Evolutionary conservation across 2,113 vertebrate genomes (phyloP), one percentile per base, ranked within the genome.

Genomic region (Pao palembangensis): DNA sequence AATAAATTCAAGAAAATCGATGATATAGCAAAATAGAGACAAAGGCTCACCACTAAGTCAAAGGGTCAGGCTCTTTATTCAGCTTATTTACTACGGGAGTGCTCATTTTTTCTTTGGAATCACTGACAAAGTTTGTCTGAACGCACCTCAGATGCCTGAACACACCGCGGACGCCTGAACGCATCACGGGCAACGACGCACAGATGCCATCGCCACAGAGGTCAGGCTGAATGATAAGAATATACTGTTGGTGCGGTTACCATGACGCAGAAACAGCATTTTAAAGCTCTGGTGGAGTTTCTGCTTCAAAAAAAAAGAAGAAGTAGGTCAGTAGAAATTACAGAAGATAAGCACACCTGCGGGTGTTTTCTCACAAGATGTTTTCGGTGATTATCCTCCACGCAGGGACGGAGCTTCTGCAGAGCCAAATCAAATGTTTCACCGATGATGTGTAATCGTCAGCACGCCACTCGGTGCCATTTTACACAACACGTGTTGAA

Each of bases 311-410:
- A 51, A 14, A 46, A n/a, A 28, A 41, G 15, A 34, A 4, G 54
- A 82, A 76, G 58, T 78, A 75, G 76, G 51, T 82, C 74, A 82
- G 49, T 59, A 14, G 50, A 78, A 74, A 78, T 68, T 15, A 58
- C 31, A 7, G 47, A 65, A 73, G 64, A 17, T 25, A 23, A 21
- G 21, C 44, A 41, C 54, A 76, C 76, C 73, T 82, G 74, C 67
- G 64, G 52, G 63, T 61, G n/a, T 12, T 43, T 47, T 31, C 25
- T 61, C 59, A 76, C 65, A 78, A 58, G 60, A 74, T n/a, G n/a
- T n/a, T 64, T 69, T 75, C 71, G 66, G 55, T 69, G 66, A 71
- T 69, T 75, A 64, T 72, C 57, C 47, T 75, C 46, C 6, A 13
- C 3, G 7, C 61, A 20, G 31, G 41, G 49, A 71, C 50, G 53